phyloP scores from a whole-genome alignment of 64 coral and sea anemone species.

The Acropora yongei region DNA sequence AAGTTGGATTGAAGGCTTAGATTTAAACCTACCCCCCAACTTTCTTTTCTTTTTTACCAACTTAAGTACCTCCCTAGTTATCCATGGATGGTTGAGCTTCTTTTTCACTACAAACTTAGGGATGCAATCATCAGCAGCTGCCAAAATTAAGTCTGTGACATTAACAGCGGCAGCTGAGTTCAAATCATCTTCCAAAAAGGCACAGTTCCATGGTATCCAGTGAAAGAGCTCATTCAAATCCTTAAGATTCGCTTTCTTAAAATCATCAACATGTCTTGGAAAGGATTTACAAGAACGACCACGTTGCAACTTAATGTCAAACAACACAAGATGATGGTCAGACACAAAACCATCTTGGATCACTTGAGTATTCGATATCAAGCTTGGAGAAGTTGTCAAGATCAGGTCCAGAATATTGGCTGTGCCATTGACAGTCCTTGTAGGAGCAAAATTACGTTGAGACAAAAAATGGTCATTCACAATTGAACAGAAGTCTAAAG shows the following conservation, averaged over 20 bases:
- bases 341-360: constrained; percentile 31
- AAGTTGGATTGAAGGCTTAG: constrained; percentile 2
- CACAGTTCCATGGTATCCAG: constrained; percentile 52
- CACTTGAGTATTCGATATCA: constrained; percentile 29
- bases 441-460: constrained; percentile 28
- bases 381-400: too few species aligned
- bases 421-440: constrained; percentile 21
- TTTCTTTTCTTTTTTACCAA: not conserved
- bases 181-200: constrained; percentile 3
- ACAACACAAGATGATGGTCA: constrained; percentile 25
- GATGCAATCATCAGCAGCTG: constrained; percentile 50
- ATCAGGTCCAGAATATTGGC: constrained; percentile 32
- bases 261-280: constrained; percentile 57
- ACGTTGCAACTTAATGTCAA: constrained; percentile 24
- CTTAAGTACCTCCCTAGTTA: not conserved
- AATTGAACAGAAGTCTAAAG: constrained; percentile 23
- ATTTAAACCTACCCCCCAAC: not conserved
- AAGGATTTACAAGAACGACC: constrained; percentile 50
- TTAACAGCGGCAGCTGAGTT: constrained; percentile 11
- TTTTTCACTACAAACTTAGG: constrained; percentile 64
- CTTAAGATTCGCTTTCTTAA: constrained; percentile 44
- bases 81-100: constrained; percentile 12
- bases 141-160: constrained; percentile 40
- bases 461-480: constrained; percentile 25
- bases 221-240: constrained; percentile 59